Evolutionary conservation across 2,888 invertebrate genomes (phyloP), one percentile per base, ranked within the genome.

Genomic region (Dendrolimus pini): DNA sequence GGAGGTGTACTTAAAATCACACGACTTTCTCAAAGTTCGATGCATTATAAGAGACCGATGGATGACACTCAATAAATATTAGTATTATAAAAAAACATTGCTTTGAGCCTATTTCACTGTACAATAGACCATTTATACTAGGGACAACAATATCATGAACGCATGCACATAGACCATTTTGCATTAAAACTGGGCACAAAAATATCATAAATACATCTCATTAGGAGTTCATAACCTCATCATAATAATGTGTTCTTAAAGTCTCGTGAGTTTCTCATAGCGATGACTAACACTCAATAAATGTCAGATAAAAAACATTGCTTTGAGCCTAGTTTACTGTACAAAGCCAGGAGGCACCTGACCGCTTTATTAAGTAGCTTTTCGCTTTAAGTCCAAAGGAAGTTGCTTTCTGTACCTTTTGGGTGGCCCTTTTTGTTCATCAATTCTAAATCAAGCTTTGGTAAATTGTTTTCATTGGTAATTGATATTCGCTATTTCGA

Each of bases 351-450:
- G 8, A 10, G 47, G 12, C 12, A 47, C 47, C 47, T 47, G 47
- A 47, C 47, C 47, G 47, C 47, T 47, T 47, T 47, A 12, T 47
- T 47, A 47, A 47, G 47, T 47, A 47, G 47, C 47, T 47, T 47
- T 47, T 47, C 47, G 47, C 47, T 47, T 10, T 47, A 47, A 47
- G 47, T 47, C 47, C 9, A 47, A 47, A 47, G 47, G 52, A 60
- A 60, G 41, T 57, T 60, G 55, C 54, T 52, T 56, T 52, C 41
- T 13, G 13, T 10, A 55, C 54, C 41, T 54, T 54, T 52, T 59
- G 53, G 55, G 58, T 52, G 55, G 58, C 55, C 14, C 41, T 8
- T 8, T 41, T 41, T 41, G 7, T 30, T 30, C 30, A 30, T 30
- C 30, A 30, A 30, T 30, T 30, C 30, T 30, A 30, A 30, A 6